A percentile compares a stretch with the other conserved stretches of the same genome.
These are phyloP conservation scores for Agonum fuliginosum DNA, from an alignment of 2,888 invertebrate species.

Conservation along the genomic window DNA sequence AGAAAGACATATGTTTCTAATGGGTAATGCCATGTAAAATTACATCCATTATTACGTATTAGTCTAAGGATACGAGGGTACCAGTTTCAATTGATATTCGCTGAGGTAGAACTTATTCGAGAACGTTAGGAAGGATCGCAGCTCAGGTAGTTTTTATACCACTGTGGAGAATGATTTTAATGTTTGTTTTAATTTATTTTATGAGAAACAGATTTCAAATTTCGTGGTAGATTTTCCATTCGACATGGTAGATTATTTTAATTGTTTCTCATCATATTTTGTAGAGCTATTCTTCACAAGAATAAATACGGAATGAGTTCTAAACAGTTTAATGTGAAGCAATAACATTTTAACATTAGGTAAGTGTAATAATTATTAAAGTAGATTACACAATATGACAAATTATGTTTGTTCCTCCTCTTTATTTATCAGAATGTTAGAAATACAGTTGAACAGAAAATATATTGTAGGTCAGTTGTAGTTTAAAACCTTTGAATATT, in stretches of 20 bases:
- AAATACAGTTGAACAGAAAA: too few species aligned
- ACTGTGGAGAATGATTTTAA: constrained; percentile 19
- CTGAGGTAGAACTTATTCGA: not conserved
- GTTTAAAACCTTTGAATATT: too few species aligned
- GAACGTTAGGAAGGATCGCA: constrained; percentile 6
- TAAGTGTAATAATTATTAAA: too few species aligned
- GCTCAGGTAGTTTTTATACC: constrained; percentile 17
- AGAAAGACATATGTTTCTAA: constrained; percentile 40
- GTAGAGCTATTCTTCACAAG: too few species aligned
- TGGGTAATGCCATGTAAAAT: constrained; percentile 39
- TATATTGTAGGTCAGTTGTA: too few species aligned
- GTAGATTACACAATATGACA: too few species aligned
- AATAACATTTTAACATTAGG: too few species aligned
- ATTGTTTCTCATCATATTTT: too few species aligned
- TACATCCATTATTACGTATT: constrained; percentile 34
- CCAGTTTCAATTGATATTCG: constrained; percentile 11
- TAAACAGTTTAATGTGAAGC: too few species aligned
- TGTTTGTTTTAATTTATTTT: constrained; percentile 24
- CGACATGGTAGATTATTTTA: constrained; percentile 20
- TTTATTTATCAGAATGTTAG: too few species aligned
- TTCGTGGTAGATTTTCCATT: constrained; percentile 26
- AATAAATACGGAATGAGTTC: too few species aligned
- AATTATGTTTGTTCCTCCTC: too few species aligned
- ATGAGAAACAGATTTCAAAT: constrained; percentile 30
- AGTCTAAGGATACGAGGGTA: not conserved